Percentiles rank a stretch among this genome's conserved stretches.
These are phyloP conservation scores for Erpetoichthys calabaricus DNA, from an alignment of 2,797 vertebrate genomes.

Conservation along the genomic window DNA sequence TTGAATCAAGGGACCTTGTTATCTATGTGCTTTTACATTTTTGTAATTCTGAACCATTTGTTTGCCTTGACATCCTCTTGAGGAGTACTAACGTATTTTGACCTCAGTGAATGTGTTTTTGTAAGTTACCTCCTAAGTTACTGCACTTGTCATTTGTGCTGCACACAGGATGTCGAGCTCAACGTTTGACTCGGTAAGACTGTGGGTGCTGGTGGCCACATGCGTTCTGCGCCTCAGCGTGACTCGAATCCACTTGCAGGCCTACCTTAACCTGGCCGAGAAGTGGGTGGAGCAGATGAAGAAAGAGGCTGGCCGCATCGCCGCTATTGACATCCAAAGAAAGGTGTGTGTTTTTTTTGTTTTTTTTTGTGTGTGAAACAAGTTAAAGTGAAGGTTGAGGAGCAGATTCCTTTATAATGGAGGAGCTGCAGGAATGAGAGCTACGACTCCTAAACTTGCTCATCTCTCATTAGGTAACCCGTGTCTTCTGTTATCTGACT, in stretches of 20 bases:
- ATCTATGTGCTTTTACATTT: neutral
- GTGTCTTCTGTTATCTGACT: conserved; percentile 81
- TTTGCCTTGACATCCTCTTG: too few relatives aligned
- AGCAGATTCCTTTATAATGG: too few relatives aligned
- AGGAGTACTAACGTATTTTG: too few relatives aligned
- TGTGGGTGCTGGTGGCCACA: conserved; percentile 65
- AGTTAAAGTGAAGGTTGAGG: too few relatives aligned
- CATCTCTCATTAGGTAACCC: conserved; percentile 54
- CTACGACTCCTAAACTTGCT: neutral
- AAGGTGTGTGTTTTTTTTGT: conserved; percentile 44
- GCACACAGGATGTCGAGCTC: conserved; percentile 58
- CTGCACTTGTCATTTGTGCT: too few relatives aligned
- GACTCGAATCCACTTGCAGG: conserved; percentile 76
- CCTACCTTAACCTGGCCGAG: conserved; percentile 77
- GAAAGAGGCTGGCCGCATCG: conserved; percentile 73
- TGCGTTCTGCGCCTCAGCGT: conserved; percentile 60
- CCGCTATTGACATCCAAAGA: conserved; percentile 73
- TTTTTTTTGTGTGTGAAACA: too few relatives aligned
- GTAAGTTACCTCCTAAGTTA: too few relatives aligned
- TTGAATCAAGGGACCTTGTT: too few relatives aligned
- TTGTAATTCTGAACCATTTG: too few relatives aligned
- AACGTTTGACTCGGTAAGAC: conserved; percentile 60
- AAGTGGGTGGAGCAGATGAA: conserved; percentile 81
- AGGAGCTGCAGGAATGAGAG: neutral
- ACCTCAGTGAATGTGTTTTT: too few relatives aligned